Base-by-base conservation (phyloP, 2,888 invertebrate species). In the Erebia epiphron region DNA sequence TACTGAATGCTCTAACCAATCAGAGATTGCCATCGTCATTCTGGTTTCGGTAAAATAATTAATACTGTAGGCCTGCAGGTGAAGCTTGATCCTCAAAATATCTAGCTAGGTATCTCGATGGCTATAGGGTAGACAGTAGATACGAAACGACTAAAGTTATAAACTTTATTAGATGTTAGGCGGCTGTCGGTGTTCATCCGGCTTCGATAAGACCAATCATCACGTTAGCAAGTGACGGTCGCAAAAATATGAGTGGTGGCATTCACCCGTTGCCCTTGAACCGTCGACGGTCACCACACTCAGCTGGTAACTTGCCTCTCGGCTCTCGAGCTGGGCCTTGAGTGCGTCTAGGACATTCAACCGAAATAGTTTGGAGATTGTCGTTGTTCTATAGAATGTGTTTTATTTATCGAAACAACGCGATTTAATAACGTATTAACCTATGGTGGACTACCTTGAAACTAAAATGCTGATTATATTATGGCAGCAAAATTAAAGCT, bases 211-310 rank as follows among this genome's bases (percentile, higher is more conserved):
- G 83, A 82, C 84, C 80, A 84, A 84, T 84, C 73, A 86, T 84
- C 88, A 86, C 85, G 86, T 88, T 83, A 85, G 88, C 87, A 80
- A 82, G 84, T 72, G 75, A 74, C 73, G 70, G 73, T 74, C 66
- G 82, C 83, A 90, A 91, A 91, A 91, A 89, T 86, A 82, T 82
- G 88, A 82, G 84, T 81, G 79, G 89, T 91, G 92, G 89, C 92
- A 89, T 91, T 92, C 92, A 92, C 92, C 92, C 84, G 87, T 78
- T 79, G 90, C 86, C 92, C 92, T 92, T 92, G 91, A 92, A 92
- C 92, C 85, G 83, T 68, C 81, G 84, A 79, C 86, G 81, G 91
- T 88, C 80, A 78, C 88, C 89, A 91, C 82, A 85, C 86, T 86
- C 88, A 88, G 89, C 90, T 90, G 91, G 87, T 83, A 81, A 79